A percentile compares a stretch with the other conserved stretches of the same genome.
These are phyloP conservation scores for Pollimyrus isidori DNA, from an alignment of 2,113 vertebrate genomes.

Conservation along the genomic window DNA sequence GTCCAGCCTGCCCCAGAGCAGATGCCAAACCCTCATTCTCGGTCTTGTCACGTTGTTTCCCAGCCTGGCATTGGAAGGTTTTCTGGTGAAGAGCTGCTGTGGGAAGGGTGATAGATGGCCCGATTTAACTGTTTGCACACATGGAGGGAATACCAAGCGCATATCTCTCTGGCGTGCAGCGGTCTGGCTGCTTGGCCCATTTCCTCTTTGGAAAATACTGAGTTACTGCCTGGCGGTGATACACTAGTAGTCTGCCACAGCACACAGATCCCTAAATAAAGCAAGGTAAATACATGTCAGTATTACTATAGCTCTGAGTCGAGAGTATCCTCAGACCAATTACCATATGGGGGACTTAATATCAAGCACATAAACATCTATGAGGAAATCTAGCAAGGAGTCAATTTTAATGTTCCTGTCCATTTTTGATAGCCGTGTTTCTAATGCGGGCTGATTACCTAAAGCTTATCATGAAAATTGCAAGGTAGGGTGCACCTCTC, in stretches of 20 bases:
- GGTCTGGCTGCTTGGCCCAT: slow-evolving; percentile 40
- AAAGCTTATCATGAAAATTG: neutral
- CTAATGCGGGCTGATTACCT: neutral
- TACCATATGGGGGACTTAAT: neutral
- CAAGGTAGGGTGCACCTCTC: neutral
- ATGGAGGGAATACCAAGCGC: slow-evolving; percentile 60
- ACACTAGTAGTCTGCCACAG: neutral
- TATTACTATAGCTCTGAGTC: neutral
- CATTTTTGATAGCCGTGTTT: neutral
- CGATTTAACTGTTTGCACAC: slow-evolving; percentile 36
- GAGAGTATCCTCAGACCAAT: neutral
- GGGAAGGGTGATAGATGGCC: slow-evolving; percentile 35
- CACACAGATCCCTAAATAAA: neutral
- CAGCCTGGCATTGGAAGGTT: slow-evolving; percentile 9
- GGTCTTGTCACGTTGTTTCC: neutral
- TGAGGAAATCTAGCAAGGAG: neutral
- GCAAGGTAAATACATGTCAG: neutral
- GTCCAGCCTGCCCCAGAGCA: neutral
- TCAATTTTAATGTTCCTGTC: neutral
- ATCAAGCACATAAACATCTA: neutral
- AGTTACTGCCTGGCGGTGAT: neutral
- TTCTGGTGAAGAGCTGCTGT: slow-evolving; percentile 23
- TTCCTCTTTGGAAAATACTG: slow-evolving; percentile 24
- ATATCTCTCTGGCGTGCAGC: slow-evolving; percentile 46
- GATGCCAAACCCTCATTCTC: neutral